Percentiles rank a stretch among this genome's conserved stretches.
These are phyloP conservation scores for Xestia ashworthii DNA, from an alignment of 2,888 invertebrate species.

Conservation along the genomic window DNA sequence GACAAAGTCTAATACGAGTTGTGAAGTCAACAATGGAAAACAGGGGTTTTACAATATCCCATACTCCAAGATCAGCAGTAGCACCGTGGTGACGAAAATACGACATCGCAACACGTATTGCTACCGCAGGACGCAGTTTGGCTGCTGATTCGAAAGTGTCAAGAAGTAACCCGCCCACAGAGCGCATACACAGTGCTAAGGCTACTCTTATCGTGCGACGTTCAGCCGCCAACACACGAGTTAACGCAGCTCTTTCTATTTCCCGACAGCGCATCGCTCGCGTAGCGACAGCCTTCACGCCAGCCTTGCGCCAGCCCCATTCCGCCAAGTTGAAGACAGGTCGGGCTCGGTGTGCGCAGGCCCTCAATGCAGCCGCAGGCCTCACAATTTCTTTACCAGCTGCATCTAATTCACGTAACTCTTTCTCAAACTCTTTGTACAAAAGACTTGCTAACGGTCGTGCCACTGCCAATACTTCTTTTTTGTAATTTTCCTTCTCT, in stretches of 20 bases:
- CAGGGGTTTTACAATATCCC: constrained; percentile 73
- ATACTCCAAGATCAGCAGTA: constrained; percentile 67
- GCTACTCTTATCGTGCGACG: constrained; percentile 72
- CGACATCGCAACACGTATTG: constrained; percentile 71
- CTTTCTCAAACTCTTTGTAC: constrained; percentile 35
- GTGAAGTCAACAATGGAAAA: constrained; percentile 68
- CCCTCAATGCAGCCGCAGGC: constrained; percentile 70
- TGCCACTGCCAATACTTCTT: neutral
- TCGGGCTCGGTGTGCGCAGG: constrained; percentile 73
- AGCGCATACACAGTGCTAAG: constrained; percentile 66
- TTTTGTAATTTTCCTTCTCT: neutral
- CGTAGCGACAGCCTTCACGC: constrained; percentile 78
- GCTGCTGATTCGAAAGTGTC: constrained; percentile 44
- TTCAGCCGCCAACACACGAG: constrained; percentile 69
- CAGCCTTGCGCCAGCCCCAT: constrained; percentile 73
- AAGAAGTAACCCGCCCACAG: constrained; percentile 1
- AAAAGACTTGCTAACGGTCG: constrained; percentile 33
- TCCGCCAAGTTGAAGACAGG: constrained; percentile 70
- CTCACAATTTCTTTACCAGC: constrained; percentile 44
- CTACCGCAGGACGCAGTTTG: constrained; percentile 54
- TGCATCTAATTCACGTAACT: constrained; percentile 58
- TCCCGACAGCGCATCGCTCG: constrained; percentile 69
- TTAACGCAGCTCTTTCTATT: constrained; percentile 58
- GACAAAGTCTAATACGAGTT: constrained; percentile 47
- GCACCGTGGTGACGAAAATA: constrained; percentile 64